phyloP scores from a whole-genome alignment of 1,140 invertebrate genomes.

The Apis cerana region DNA sequence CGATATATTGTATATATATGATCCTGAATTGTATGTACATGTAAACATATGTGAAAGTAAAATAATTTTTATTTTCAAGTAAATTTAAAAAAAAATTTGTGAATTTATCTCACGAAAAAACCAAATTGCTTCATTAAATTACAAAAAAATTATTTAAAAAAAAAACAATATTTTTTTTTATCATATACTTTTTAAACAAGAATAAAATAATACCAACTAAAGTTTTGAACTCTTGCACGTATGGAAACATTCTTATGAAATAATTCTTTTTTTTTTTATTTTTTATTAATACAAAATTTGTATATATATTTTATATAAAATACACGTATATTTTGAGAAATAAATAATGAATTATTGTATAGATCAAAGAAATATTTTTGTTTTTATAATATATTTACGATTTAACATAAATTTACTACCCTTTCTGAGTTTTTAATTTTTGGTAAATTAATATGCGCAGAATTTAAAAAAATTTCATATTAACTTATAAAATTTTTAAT shows the following conservation, averaged over 20 bases:
- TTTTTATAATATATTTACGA: not conserved
- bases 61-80: not conserved
- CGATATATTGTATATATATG: not conserved
- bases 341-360: not conserved
- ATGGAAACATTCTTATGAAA: not conserved
- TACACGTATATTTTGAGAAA: not conserved
- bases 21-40: not conserved
- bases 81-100: not conserved
- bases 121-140: not conserved
- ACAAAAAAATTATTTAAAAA: not conserved
- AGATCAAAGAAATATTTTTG: not conserved
- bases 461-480: not conserved
- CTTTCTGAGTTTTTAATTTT: not conserved
- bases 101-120: not conserved
- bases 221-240: not conserved
- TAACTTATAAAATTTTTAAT: not conserved
- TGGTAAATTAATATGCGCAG: not conserved
- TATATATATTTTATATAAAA: not conserved
- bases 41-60: slow-evolving; percentile 31
- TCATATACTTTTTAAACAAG: slow-evolving; percentile 4
- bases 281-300: not conserved
- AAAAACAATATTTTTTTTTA: not conserved
- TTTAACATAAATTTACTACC: not conserved
- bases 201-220: not conserved
- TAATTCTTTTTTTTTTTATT: not conserved